phyloP scores from a whole-genome alignment of 2,888 invertebrate species.

The Sarcophaga carnaria region DNA sequence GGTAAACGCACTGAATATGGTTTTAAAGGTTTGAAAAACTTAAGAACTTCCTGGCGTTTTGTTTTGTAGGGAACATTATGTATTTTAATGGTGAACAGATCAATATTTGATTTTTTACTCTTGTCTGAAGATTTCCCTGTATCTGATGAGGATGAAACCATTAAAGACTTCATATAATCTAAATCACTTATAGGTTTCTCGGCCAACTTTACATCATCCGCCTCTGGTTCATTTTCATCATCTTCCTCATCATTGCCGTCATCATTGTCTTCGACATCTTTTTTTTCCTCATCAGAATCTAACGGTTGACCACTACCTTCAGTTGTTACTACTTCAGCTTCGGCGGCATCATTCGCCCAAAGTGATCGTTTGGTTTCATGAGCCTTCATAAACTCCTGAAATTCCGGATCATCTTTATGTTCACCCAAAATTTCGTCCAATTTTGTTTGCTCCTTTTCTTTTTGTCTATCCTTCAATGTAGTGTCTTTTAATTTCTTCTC shows the following conservation, averaged over 20 bases:
- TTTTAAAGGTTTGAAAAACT: conserved; percentile 91
- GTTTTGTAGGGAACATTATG: conserved; percentile 89
- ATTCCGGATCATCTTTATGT: conserved; percentile 94
- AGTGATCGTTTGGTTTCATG: conserved; percentile 85
- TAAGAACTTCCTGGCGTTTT: conserved; percentile 91
- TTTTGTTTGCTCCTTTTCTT: conserved; percentile 82
- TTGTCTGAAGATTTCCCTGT: conserved; percentile 54
- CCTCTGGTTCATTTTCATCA: conserved; percentile 77
- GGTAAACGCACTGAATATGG: conserved; percentile 91
- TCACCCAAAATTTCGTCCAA: conserved; percentile 87
- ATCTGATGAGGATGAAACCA: conserved; percentile 76
- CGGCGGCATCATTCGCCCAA: conserved; percentile 84
- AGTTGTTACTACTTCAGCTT: conserved; percentile 70
- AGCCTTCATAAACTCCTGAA: conserved; percentile 94
- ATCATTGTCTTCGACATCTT: conserved; percentile 71
- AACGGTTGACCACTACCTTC: conserved; percentile 62
- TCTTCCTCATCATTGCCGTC: conserved; percentile 75
- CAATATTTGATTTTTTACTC: conserved; percentile 75
- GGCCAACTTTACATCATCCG: conserved; percentile 83
- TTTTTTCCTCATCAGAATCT: background rate
- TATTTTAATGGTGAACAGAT: conserved; percentile 87
- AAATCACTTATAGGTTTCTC: conserved; percentile 89
- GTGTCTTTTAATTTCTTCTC: conserved; percentile 84
- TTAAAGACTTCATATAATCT: conserved; percentile 90
- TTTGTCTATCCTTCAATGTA: conserved; percentile 82